Evolutionary conservation across 1,140 invertebrate species (phyloP).

Genomic region (Paraescarpia echinospica): DNA sequence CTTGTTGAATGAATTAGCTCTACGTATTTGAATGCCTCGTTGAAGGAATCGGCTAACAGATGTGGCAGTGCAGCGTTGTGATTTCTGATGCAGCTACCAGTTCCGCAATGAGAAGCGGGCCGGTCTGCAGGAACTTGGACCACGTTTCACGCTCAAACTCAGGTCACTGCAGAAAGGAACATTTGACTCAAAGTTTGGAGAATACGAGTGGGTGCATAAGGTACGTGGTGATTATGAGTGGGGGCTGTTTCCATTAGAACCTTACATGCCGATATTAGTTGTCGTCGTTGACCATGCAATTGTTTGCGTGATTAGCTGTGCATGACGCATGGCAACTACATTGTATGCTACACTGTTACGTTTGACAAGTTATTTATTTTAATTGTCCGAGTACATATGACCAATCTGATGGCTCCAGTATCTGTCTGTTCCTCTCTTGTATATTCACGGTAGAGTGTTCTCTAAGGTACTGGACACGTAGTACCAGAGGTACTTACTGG

Average conservation of each 20-base stretch:
- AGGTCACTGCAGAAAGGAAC: constrained; percentile 92
- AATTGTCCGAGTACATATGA: no score
- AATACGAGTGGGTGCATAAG: constrained; percentile 96
- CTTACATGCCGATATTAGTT: neutral
- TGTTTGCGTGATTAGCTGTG: no score
- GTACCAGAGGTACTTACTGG: no score
- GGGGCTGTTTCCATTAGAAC: neutral
- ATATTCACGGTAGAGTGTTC: no score
- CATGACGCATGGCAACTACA: no score
- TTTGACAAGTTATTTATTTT: no score
- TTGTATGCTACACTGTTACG: constrained; percentile 56
- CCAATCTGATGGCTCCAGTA: no score
- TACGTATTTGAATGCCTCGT: no score
- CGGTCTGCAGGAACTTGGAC: constrained; percentile 89
- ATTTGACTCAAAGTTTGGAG: constrained; percentile 93
- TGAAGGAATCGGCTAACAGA: no score
- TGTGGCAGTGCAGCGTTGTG: neutral
- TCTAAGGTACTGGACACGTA: no score
- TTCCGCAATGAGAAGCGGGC: constrained; percentile 83
- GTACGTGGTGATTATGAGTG: constrained; percentile 55
- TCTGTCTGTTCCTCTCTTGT: no score
- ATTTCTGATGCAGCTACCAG: constrained; percentile 72
- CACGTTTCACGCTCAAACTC: constrained; percentile 91
- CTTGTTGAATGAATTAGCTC: neutral
- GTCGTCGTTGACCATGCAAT: no score